Conservation (phyloP, 2,113 vertebrate genomes). For the Prietella phreatophila region DNA sequence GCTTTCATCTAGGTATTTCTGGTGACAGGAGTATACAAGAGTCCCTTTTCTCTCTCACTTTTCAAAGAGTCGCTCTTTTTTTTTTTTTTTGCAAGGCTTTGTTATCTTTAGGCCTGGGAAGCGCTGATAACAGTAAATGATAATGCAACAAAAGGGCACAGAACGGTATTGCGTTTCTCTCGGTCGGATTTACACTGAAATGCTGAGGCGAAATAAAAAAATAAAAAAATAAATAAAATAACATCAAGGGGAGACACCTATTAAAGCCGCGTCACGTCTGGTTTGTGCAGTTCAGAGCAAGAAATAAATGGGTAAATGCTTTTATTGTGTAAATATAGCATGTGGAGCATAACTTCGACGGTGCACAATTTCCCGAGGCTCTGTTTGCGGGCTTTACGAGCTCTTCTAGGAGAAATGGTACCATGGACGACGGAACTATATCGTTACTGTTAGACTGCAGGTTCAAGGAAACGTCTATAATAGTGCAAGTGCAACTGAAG, state of each 20-base stretch:
- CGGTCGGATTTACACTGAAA: constrained; percentile 61
- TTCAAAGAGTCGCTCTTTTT: constrained; percentile 12
- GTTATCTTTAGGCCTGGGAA: constrained; percentile 60
- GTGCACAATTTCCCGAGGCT: too few species aligned
- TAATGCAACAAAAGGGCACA: constrained; percentile 60
- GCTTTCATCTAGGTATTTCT: constrained; percentile 38
- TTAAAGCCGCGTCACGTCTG: constrained; percentile 57
- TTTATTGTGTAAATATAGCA: constrained; percentile 2
- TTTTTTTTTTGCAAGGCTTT: constrained; percentile 42
- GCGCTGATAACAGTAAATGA: constrained; percentile 63
- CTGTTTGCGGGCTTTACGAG: background rate
- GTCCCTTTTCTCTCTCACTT: background rate
- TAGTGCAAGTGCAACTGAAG: background rate
- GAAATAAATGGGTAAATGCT: constrained; percentile 24
- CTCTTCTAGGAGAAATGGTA: background rate
- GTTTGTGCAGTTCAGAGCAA: constrained; percentile 43
- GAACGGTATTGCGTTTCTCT: constrained; percentile 53
- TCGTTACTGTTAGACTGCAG: background rate
- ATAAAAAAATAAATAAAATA: constrained; percentile 51
- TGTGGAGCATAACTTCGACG: background rate
- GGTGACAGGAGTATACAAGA: constrained; percentile 34
- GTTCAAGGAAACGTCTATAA: background rate
- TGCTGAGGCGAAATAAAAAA: constrained; percentile 49
- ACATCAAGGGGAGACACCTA: constrained; percentile 64
- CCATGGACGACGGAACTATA: background rate